These are phyloP conservation scores for Andricus curvator DNA, from an alignment of 2,888 invertebrate species.

Conservation along the genomic window DNA sequence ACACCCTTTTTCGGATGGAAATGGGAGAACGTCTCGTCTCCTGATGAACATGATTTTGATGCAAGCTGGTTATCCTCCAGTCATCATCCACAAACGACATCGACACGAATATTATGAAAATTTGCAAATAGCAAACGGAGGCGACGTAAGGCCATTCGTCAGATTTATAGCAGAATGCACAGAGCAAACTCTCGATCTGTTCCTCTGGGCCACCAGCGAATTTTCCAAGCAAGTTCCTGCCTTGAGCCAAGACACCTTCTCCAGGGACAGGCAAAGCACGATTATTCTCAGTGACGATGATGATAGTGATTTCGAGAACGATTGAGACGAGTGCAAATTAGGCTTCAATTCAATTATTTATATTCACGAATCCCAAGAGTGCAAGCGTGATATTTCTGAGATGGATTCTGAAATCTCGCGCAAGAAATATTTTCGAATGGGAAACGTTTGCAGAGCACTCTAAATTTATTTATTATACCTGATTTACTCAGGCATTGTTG, in stretches of 20 bases:
- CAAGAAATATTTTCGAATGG: background rate
- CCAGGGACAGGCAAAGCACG: constrained; percentile 63
- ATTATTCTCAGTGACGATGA: constrained; percentile 65
- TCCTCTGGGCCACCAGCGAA: constrained; percentile 90
- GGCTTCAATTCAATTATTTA: background rate
- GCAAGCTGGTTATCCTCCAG: constrained; percentile 97
- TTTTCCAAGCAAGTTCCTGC: constrained; percentile 85
- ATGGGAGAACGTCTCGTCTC: constrained; percentile 95
- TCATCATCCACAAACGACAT: constrained; percentile 94
- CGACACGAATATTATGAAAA: constrained; percentile 92
- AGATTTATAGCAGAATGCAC: constrained; percentile 97
- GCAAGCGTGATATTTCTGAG: background rate
- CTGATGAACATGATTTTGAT: constrained; percentile 97
- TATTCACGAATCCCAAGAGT: background rate
- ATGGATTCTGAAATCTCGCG: constrained; percentile 1
- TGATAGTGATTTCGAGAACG: constrained; percentile 65
- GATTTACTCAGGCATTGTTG: too few species aligned
- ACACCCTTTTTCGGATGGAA: constrained; percentile 98
- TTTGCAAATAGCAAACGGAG: constrained; percentile 94
- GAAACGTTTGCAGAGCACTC: too few species aligned
- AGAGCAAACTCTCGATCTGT: constrained; percentile 92
- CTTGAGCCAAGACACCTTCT: constrained; percentile 78
- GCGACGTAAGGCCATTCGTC: constrained; percentile 96
- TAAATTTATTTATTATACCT: too few species aligned
- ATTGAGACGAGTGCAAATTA: constrained; percentile 52